Evolutionary conservation across 1,140 invertebrate genomes (phyloP).

Genomic region (Batillaria attramentaria): DNA sequence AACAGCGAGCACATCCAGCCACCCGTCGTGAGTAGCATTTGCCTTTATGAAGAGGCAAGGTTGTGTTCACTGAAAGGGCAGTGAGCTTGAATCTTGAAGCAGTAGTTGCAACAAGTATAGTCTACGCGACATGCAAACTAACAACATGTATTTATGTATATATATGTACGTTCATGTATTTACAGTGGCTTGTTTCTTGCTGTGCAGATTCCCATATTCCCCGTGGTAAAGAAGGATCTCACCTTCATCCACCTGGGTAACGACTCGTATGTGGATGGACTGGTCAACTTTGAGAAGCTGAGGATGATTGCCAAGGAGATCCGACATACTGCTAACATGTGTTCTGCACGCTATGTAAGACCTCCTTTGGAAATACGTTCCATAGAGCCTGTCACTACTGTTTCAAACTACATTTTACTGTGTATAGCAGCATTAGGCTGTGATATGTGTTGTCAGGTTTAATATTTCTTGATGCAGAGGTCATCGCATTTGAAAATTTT

Average conservation of each 20-base stretch:
- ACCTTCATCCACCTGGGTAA: constrained; percentile 99
- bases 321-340: constrained; percentile 92
- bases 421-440: too few species aligned
- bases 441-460: too few species aligned
- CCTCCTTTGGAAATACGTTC: too few species aligned
- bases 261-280: constrained; percentile 91
- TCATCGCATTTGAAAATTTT: too few species aligned
- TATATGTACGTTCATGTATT: neutral
- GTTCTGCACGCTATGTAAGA: constrained; percentile 84
- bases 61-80: neutral
- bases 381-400: too few species aligned
- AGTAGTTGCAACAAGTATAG: neutral
- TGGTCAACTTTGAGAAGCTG: constrained; percentile 97
- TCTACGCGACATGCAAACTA: too few species aligned
- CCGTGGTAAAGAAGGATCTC: constrained; percentile 86
- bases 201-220: constrained; percentile 83
- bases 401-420: too few species aligned
- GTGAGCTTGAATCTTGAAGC: neutral
- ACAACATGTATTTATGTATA: neutral
- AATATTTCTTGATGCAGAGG: too few species aligned
- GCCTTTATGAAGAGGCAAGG: too few species aligned
- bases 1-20: constrained; percentile 90
- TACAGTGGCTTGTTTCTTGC: neutral
- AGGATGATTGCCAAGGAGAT: constrained; percentile 99
- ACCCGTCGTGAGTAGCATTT: constrained; percentile 74